Conservation (phyloP, 2,113 vertebrate genomes). For the Ciconia boyciana region DNA sequence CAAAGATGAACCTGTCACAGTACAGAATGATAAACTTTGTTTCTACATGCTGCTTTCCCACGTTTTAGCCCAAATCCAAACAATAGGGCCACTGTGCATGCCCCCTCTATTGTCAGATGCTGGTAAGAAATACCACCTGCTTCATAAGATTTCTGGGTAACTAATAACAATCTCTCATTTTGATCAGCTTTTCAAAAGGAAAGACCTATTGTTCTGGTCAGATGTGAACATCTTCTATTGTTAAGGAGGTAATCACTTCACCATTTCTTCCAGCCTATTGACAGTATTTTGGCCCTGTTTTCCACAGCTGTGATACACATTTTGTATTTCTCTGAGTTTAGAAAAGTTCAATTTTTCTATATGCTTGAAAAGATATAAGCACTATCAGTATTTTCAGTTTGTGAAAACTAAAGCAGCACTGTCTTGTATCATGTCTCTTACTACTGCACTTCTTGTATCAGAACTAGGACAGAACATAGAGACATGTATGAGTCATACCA, state of each 20-base stretch:
- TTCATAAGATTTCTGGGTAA: background rate
- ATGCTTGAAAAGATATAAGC: background rate
- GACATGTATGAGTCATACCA: rapidly evolving
- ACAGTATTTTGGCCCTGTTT: background rate
- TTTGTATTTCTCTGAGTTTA: background rate
- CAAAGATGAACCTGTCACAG: background rate
- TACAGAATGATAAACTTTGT: background rate
- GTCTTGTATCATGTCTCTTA: background rate
- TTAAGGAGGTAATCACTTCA: background rate
- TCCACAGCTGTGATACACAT: background rate
- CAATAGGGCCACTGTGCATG: background rate
- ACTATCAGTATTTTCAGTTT: background rate
- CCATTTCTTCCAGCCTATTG: background rate
- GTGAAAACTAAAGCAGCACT: background rate
- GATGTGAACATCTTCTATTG: background rate
- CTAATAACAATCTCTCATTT: background rate
- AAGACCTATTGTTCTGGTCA: background rate
- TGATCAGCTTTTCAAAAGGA: background rate
- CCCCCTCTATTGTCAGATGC: background rate
- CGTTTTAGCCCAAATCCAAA: background rate
- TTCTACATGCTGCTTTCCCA: background rate
- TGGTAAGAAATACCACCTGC: background rate
- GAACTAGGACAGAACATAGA: background rate
- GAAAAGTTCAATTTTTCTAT: background rate
- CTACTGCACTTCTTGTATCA: background rate